These are phyloP conservation scores for Sinocyclocheilus rhinocerous DNA, from an alignment of 2,113 vertebrate genomes.

Conservation along the genomic window DNA sequence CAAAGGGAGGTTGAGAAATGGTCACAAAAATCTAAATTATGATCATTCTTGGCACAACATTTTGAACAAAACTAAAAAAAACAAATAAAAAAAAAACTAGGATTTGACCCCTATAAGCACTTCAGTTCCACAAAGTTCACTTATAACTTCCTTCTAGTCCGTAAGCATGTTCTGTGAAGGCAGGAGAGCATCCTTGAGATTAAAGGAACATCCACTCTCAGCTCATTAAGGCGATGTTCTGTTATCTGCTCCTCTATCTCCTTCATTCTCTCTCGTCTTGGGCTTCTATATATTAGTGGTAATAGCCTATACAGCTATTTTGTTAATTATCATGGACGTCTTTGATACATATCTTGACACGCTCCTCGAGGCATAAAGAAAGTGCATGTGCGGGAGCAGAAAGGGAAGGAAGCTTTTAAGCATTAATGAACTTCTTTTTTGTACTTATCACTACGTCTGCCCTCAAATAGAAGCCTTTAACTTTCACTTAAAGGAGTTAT, in stretches of 20 bases:
- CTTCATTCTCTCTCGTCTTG: conserved; percentile 73
- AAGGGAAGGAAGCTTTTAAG: conserved; percentile 71
- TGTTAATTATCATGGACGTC: conserved; percentile 71
- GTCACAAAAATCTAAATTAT: not conserved
- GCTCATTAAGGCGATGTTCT: conserved; percentile 45
- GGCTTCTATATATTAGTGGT: conserved; percentile 71
- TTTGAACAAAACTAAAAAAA: no score
- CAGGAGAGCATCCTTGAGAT: conserved; percentile 49
- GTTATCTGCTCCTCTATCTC: conserved; percentile 74
- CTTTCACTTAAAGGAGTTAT: conserved; percentile 64
- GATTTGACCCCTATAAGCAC: conserved; percentile 25
- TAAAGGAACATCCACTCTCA: conserved; percentile 57
- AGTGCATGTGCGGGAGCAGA: conserved; percentile 63
- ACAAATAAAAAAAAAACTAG: not conserved
- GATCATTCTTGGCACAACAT: not conserved
- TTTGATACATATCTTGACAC: conserved; percentile 74
- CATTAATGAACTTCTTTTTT: conserved; percentile 78
- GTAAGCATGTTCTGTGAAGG: conserved; percentile 34
- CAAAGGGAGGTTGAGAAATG: not conserved
- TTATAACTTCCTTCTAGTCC: conserved; percentile 55
- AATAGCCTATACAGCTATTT: conserved; percentile 72
- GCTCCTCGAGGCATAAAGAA: conserved; percentile 70
- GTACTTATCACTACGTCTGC: conserved; percentile 72
- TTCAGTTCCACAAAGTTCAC: conserved; percentile 66
- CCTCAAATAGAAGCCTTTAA: conserved; percentile 69